phyloP scores from a whole-genome alignment of 2,113 vertebrate species.

The Casuarius casuarius region DNA sequence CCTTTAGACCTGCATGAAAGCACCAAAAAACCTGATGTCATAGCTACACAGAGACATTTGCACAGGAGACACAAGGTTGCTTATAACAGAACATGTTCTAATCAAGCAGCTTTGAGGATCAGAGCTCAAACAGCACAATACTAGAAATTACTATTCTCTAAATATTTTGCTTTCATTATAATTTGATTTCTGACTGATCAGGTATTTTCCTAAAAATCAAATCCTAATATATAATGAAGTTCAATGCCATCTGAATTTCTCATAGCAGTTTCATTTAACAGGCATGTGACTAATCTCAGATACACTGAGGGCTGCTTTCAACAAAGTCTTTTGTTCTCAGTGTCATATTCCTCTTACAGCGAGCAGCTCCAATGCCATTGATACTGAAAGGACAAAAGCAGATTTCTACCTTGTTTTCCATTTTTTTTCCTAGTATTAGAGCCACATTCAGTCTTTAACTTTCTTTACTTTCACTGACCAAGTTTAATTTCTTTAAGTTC shows the following conservation, averaged over 20 bases:
- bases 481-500: neutral
- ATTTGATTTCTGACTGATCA: conserved; percentile 18
- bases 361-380: neutral
- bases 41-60: neutral
- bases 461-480: conserved; percentile 64
- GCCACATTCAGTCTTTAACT: conserved; percentile 56
- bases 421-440: conserved; percentile 25
- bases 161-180: neutral
- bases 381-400: conserved; percentile 22
- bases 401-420: neutral
- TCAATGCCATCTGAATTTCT: neutral
- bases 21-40: conserved; percentile 36
- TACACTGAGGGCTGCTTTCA: neutral
- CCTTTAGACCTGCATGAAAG: conserved; percentile 90
- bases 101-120: neutral
- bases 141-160: neutral
- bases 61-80: neutral
- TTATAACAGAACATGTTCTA: neutral
- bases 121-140: neutral
- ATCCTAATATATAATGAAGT: neutral
- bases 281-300: neutral
- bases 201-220: neutral
- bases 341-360: neutral
- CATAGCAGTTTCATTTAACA: neutral
- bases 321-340: neutral